Percentiles rank a stretch among this genome's conserved stretches.
Evolutionary conservation across 35 echinoderm and acorn worm genomes (phyloP).

Genomic region (Amphiura filiformis): DNA sequence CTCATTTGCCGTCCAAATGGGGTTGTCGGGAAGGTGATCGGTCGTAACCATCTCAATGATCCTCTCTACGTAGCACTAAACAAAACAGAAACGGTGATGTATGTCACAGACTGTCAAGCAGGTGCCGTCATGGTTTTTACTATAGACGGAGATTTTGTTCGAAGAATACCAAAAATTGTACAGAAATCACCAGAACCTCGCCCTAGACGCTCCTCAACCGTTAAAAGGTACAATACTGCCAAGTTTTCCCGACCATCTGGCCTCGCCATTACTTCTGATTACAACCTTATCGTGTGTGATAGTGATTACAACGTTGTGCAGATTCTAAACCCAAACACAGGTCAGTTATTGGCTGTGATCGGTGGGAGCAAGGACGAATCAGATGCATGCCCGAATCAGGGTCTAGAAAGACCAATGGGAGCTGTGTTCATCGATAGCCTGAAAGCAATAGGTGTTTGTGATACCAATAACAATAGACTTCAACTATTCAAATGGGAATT

Average conservation of each 20-base stretch:
- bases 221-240: neutral
- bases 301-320: neutral
- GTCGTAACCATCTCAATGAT: neutral
- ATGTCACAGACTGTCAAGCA: neutral
- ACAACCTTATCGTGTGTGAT: neutral
- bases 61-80: neutral
- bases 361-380: too few species aligned
- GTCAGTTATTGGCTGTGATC: neutral
- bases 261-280: neutral
- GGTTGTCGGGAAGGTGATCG: neutral
- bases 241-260: neutral
- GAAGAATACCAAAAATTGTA: neutral
- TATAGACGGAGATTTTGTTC: neutral
- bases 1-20: neutral
- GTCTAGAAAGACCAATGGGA: neutral
- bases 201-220: neutral
- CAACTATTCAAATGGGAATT: neutral
- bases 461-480: neutral
- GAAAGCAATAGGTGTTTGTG: neutral
- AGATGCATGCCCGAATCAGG: neutral
- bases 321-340: neutral
- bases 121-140: neutral
- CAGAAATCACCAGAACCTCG: neutral
- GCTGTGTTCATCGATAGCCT: neutral
- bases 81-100: neutral